Evolutionary conservation across 2,888 invertebrate genomes (phyloP), one percentile per base, ranked within the genome.

Genomic region (Pachymerium ferrugineum): DNA sequence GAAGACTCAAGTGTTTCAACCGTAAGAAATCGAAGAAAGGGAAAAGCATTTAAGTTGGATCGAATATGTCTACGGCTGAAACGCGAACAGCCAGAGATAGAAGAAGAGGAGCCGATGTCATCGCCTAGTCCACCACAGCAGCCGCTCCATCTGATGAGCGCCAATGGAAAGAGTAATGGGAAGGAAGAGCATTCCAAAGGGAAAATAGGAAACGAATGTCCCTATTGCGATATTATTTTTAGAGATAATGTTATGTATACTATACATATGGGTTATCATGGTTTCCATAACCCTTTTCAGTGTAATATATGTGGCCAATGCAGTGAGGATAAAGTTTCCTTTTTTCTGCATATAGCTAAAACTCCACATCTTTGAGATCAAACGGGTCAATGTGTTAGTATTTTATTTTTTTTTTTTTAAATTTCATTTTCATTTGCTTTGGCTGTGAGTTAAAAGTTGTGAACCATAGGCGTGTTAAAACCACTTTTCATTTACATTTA

Each of bases 211-310:
- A 10, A 70, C 16, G 86, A 87, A 77, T 97, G 97, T 82, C 88
- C 89, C 77, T 91, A 89, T 81, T 98, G 97, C 83, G 91, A 91
- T 81, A 94, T 97, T 73, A 87, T 89, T 2, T 98, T 97, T 82
- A 89, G 90, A 28, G 92, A 95, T 81, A 87, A 90, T 29, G 89
- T 94, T 38, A 90, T 98, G 88, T 94, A 94, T 84, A 90, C 92
- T 22, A 92, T 97, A 81, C 98, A 99, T 84, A 97, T 97, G 95
- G 94, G 95, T 76, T 97, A 93, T 84, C 98, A 98, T 82, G 93
- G 93, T 8, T 93, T 89, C 84, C 88, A 90, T 75, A 90, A 96
- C 81, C 97, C 96, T 0, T 97, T 93, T 84, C 91, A 91, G 82
- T 99, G 99, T 84, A 96, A 95, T 85, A 92, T 93, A 87, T 99